Evolutionary conservation across 2,113 vertebrate species (phyloP).

Genomic region (Lanius collurio): DNA sequence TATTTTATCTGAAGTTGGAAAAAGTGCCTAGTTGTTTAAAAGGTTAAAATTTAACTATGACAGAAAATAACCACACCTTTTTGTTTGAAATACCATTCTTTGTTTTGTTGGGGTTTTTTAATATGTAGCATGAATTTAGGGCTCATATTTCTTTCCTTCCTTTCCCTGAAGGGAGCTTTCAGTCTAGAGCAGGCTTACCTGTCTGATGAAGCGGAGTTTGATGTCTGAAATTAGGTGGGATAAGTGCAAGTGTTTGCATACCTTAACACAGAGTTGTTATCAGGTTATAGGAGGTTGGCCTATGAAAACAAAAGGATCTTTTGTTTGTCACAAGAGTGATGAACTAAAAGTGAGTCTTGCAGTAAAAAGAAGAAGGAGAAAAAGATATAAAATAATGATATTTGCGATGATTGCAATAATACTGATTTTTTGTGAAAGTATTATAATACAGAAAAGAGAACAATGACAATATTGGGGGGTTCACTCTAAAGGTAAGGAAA

Average conservation of each 20-base stretch:
- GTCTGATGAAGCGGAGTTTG: not conserved
- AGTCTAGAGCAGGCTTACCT: not conserved
- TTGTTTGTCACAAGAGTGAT: not conserved
- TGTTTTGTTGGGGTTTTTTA: not conserved
- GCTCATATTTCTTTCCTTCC: not conserved
- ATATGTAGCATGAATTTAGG: not conserved
- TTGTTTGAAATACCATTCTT: not conserved
- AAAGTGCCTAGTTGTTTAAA: not conserved
- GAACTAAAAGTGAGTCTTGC: not conserved
- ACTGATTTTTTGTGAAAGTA: not conserved
- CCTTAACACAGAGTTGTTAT: not conserved
- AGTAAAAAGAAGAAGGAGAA: not conserved
- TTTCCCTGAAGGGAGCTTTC: not conserved
- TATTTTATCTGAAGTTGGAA: not conserved
- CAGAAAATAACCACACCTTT: not conserved
- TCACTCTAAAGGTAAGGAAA: not conserved
- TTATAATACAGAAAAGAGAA: not conserved
- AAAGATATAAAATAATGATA: not conserved
- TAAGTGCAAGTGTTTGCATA: not conserved
- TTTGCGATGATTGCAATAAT: not conserved
- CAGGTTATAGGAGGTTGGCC: not conserved
- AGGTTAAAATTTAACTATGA: not conserved
- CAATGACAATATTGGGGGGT: not conserved
- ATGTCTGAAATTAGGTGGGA: not conserved
- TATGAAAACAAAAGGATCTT: not conserved